Evolutionary conservation across 1,140 invertebrate species (phyloP), one percentile per base, ranked within the genome.

Genomic region (Laupala kohalensis): DNA sequence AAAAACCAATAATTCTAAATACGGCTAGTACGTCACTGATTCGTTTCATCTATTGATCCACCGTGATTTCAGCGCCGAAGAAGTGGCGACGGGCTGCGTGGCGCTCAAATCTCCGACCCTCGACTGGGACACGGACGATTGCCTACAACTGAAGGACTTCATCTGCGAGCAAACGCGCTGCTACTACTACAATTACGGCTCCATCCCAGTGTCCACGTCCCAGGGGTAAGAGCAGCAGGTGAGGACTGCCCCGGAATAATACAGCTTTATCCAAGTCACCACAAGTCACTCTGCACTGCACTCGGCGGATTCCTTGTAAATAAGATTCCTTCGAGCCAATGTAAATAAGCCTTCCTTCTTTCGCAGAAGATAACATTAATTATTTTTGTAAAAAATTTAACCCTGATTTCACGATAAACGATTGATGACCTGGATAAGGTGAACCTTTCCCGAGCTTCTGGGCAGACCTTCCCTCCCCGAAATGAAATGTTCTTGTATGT

Each of bases 181-280:
- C 83, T 93, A 93, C 83, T 94, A 92, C 83, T 93, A 92, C 84
- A 93, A 94, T 83, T 94, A 93, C 81, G 91, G 91, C 79, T 92
- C 90, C 81, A 92, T 92, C 84, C 90, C 90, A 79, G 90, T 92
- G 78, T 91, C 90, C 78, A 89, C 90, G 77, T 87, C 89, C 86
- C 90, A 93, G 91, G 91, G 90, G 91, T 93, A 93, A 92, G n/a
- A n/a, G n/a, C n/a, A n/a, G 84, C 81, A 87, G 85, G 85, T 72
- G 71, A 72, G 71, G 37, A 19, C 28, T 64, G 6, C 25, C n/a
- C 19, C n/a, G 53, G 29, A 25, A 62, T 25, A 6, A n/a, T n/a
- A n/a, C n/a, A n/a, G n/a, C n/a, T 19, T 53, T 53, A 53, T 53
- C 37, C 37, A 53, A 9, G 37, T 53, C 37, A 53, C 9, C 9